Evolutionary conservation across 1,140 invertebrate genomes (phyloP).

Genomic region (Cryptotermes secundus): DNA sequence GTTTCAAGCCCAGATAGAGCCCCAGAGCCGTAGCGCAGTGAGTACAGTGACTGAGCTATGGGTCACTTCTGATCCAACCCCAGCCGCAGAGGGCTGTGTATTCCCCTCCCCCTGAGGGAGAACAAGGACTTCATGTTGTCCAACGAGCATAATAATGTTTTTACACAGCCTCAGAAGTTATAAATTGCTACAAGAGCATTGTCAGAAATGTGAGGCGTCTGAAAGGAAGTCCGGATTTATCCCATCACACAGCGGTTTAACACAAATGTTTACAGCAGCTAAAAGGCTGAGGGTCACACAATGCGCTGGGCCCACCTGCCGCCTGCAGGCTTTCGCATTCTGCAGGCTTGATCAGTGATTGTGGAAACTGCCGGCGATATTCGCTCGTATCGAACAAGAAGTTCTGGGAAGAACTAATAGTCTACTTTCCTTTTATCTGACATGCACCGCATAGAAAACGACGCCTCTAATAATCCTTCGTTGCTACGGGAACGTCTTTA

Average conservation of each 20-base stretch:
- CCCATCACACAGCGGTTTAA: slow-evolving; percentile 7
- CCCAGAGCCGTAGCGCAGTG: no score
- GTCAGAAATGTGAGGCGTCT: not conserved
- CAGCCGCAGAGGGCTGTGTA: no score
- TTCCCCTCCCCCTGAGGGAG: not conserved
- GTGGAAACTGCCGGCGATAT: no score
- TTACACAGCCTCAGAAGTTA: not conserved
- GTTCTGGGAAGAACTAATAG: no score
- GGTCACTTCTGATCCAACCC: no score
- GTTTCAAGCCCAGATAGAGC: no score
- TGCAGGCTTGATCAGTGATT: not conserved
- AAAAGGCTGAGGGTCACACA: slow-evolving; percentile 4
- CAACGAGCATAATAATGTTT: not conserved
- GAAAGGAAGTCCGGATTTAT: not conserved
- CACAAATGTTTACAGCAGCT: slow-evolving; percentile 19
- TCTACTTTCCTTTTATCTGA: no score
- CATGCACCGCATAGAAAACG: no score
- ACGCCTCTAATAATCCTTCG: no score
- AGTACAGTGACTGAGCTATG: no score
- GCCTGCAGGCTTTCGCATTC: not conserved
- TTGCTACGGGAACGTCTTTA: no score
- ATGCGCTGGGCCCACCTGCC: not conserved
- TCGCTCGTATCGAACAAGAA: no score
- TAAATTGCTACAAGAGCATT: not conserved
- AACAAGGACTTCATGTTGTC: slow-evolving; percentile 7